Conservation (phyloP, 1,140 invertebrate genomes). For the Drosophila chauvacae region DNA sequence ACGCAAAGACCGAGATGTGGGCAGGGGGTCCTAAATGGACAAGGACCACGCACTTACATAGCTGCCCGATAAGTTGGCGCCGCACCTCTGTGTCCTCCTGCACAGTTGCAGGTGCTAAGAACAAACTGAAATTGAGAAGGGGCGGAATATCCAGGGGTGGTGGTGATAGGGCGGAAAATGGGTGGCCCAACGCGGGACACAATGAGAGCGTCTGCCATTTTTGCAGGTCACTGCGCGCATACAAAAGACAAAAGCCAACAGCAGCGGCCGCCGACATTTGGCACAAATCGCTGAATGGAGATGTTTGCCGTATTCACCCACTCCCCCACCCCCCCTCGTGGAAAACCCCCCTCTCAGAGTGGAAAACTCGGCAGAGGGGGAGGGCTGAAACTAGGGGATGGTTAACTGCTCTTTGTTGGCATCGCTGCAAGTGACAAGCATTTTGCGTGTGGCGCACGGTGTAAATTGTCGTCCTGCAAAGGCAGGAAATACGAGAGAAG, state of each 20-base stretch:
- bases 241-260: constrained; percentile 72
- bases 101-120: constrained; percentile 34
- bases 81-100: background rate
- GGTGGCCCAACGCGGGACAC: constrained; percentile 21
- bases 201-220: constrained; percentile 80
- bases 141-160: too few relatives aligned
- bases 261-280: constrained; percentile 67
- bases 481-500: background rate
- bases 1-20: background rate
- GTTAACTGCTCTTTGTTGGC: constrained; percentile 64
- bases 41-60: constrained; percentile 34
- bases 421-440: constrained; percentile 78
- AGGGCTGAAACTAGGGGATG: background rate
- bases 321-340: background rate
- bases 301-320: constrained; percentile 28
- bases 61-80: constrained; percentile 28
- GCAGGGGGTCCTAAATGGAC: background rate
- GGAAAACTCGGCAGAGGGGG: background rate
- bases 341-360: background rate
- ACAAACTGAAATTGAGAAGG: constrained; percentile 16
- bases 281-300: constrained; percentile 75
- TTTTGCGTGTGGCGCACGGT: constrained; percentile 76
- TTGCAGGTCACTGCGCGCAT: constrained; percentile 80
- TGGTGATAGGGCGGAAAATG: background rate
- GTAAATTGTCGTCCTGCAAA: constrained; percentile 65